Evolutionary conservation across 2,113 vertebrate genomes (phyloP), one percentile per base, ranked within the genome.

Genomic region (Phalacrocorax carbo): DNA sequence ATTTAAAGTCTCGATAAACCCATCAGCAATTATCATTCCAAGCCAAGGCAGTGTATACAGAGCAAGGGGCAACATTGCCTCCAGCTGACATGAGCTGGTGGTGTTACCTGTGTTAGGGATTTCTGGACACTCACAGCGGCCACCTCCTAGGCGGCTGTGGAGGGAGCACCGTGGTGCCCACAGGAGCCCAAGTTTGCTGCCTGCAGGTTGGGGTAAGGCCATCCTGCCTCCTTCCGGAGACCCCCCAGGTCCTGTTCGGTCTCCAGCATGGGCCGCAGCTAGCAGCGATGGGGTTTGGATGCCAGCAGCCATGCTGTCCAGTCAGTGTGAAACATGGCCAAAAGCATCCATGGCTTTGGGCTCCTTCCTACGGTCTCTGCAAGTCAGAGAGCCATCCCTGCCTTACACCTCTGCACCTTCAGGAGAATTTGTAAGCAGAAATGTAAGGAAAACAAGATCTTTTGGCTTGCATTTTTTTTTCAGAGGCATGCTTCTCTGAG

Each of bases 1-100:
- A 27, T 88, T 72, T 86, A 85, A 87, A 96, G 38, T 68, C 75
- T 86, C 82, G 86, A 68, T 94, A 90, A 96, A 94, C 71, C 55
- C 79, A 19, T 60, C 85, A 82, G 76, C 48, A 91, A 88, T 96
- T 66, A 89, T 66, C 44, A 88, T 30, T 70, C 73, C 4, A 82
- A 84, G 40, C 73, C 22, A 76, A 96, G 46, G 14, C 86, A 90
- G 51, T 7, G 38, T 52, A 51, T 2, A 5, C 71, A 80, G 27
- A 86, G 64, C 62, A 60, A 71, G 21, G 64, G 78, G 87, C 57
- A 89, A 36, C 0, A 1, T 20, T 77, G 55, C 38, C 62, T 75
- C 51, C 23, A 46, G 38, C 34, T 86, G 42, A 55, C 57, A 25
- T 19, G 49, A 82, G 55, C 46, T 64, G 27, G 40, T 62, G 65